phyloP scores from a whole-genome alignment of 2,888 invertebrate species.

The Lycia hirtaria region DNA sequence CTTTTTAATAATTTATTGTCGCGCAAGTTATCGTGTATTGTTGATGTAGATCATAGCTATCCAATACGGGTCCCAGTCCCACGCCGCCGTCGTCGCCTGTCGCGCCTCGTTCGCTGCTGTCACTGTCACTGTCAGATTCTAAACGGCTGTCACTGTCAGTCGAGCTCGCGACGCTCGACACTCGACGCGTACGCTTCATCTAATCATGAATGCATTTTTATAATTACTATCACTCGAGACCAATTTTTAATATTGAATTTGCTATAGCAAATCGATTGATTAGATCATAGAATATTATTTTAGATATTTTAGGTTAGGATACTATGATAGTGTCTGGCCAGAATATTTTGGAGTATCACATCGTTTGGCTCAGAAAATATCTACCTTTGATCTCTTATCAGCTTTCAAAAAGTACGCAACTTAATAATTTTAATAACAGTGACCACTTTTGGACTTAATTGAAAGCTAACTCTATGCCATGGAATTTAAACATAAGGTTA shows the following conservation, averaged over 20 bases:
- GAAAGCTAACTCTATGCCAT: slow-evolving; percentile 86
- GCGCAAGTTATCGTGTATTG: slow-evolving; percentile 81
- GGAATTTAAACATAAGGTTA: slow-evolving; percentile 85
- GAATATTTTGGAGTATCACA: slow-evolving; percentile 85
- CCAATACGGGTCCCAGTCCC: slow-evolving; percentile 64
- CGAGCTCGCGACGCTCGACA: slow-evolving; percentile 26
- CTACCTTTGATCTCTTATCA: slow-evolving; percentile 85
- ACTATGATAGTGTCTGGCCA: slow-evolving; percentile 85
- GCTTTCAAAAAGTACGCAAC: slow-evolving; percentile 84
- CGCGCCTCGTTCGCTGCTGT: slow-evolving; percentile 8
- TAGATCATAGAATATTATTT: slow-evolving; percentile 82
- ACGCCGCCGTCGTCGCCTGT: slow-evolving; percentile 19
- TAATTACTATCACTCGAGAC: slow-evolving; percentile 79
- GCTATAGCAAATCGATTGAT: slow-evolving; percentile 80
- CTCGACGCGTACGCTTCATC: slow-evolving; percentile 66
- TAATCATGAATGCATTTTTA: slow-evolving; percentile 79
- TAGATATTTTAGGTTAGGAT: slow-evolving; percentile 85
- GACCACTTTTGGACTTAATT: slow-evolving; percentile 81
- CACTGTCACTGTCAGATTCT: slow-evolving; percentile 4
- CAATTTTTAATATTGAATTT: slow-evolving; percentile 82
- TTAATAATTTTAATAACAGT: slow-evolving; percentile 79
- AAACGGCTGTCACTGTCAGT: slow-evolving; percentile 15
- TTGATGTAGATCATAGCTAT: slow-evolving; percentile 85
- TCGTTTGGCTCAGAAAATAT: slow-evolving; percentile 85
- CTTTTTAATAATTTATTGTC: slow-evolving; percentile 84